Evolutionary conservation across 2,888 invertebrate genomes (phyloP), one percentile per base, ranked within the genome.

Genomic region (Lordiphosa fenestrarum): DNA sequence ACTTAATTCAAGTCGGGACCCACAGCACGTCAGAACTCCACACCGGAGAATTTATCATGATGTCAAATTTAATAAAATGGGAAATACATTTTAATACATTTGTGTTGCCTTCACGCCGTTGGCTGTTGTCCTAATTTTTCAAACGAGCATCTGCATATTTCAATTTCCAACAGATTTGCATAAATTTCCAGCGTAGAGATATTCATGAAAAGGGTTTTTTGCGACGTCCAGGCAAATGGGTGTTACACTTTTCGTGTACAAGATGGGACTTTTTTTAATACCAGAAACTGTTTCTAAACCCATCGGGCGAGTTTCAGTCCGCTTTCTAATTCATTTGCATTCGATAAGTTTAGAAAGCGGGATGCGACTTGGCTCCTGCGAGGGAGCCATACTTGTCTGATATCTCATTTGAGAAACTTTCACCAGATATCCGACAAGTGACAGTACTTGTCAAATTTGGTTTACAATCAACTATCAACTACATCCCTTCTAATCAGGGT

Each of bases 81-180:
- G 53, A 71, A 81, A 81, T 67, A 76, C 61, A 83, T 75, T 80
- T 80, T 71, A 53, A 57, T 66, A 35, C 53, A 66, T 60, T 60
- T 38, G 35, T 37, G 50, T 49, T 40, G 54, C 39, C 35, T 35
- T 30, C 54, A 37, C 30, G 40, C 44, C 33, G 44, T 25, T 40
- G 39, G 48, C 59, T 55, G 25, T 66, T 51, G 66, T 53, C 59
- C 66, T 66, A 56, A 64, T 63, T 63, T 63, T 50, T 25, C 61
- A 69, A 75, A 63, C 73, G 70, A 69, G 70, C 82, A 84, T 81
- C 84, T 81, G 84, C 80, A 81, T 84, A 84, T 81, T 84, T 81
- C 80, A 84, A 84, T 84, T 81, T 84, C 49, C 38, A 52, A 41
- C 67, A 73, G 78, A 81, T 84, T 81, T 84, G 73, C 80, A 81